Evolutionary conservation across 2,888 invertebrate species (phyloP).

Genomic region (Harmothoe impar): DNA sequence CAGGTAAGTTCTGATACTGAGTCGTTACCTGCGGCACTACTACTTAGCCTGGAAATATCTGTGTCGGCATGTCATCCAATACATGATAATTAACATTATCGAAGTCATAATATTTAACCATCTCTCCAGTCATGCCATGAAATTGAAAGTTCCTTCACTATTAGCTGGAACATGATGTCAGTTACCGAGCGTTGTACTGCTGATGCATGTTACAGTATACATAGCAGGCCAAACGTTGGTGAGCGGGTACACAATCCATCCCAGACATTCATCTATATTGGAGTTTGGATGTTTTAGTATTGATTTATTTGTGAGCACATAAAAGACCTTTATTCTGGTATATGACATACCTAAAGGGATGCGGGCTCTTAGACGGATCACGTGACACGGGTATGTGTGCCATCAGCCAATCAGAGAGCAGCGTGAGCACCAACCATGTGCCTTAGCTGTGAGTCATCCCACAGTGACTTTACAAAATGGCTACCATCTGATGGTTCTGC

Average conservation of each 20-base stretch:
- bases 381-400: not conserved
- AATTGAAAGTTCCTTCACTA: no score
- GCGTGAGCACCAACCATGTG: not conserved
- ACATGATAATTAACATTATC: no score
- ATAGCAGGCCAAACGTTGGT: no score
- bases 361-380: slow-evolving; percentile 19
- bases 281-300: not conserved
- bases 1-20: not conserved
- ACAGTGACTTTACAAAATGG: not conserved
- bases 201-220: no score
- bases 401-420: not conserved
- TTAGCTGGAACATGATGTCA: no score
- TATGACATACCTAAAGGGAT: not conserved
- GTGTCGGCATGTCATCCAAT: not conserved
- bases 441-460: not conserved
- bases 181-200: no score
- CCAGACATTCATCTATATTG: not conserved
- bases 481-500: not conserved
- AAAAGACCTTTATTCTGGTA: not conserved
- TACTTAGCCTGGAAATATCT: slow-evolving; percentile 53
- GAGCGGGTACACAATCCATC: no score
- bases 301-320: not conserved
- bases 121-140: no score
- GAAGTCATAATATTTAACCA: no score
- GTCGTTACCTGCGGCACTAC: slow-evolving; percentile 63